Conservation (phyloP, 2,797 vertebrate species). For the Gallirallus australis region DNA sequence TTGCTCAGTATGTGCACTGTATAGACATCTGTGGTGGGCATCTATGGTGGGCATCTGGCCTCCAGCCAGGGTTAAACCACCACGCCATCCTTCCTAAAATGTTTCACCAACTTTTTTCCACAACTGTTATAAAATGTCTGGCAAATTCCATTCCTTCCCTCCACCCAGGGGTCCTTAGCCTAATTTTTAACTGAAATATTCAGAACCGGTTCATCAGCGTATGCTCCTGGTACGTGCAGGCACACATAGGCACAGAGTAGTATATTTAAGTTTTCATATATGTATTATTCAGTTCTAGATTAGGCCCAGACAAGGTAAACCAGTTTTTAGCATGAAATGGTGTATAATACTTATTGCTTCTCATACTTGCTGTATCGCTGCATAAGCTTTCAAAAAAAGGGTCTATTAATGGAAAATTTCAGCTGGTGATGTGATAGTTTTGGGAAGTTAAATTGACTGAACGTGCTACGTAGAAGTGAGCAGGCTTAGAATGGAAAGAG, state of each 20-base stretch:
- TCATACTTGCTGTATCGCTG: background rate
- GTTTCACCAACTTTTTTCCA: background rate
- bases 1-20: background rate
- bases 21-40: background rate
- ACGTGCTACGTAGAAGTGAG: accelerated
- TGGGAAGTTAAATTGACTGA: conserved; percentile 3
- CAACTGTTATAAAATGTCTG: background rate
- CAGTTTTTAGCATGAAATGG: background rate
- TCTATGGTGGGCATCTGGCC: too few relatives aligned
- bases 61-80: too few relatives aligned
- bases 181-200: background rate
- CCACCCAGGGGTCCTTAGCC: background rate
- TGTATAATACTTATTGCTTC: background rate
- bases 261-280: background rate
- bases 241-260: accelerated
- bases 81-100: background rate
- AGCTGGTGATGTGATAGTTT: background rate
- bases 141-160: background rate
- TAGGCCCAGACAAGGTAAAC: background rate
- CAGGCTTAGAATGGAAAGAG: conserved; percentile 44
- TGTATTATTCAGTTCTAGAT: background rate
- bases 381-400: background rate
- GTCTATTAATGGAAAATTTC: background rate
- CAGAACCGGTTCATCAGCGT: background rate
- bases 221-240: background rate